phyloP scores from a whole-genome alignment of 1,140 invertebrate species.

The Conus betulinus region DNA sequence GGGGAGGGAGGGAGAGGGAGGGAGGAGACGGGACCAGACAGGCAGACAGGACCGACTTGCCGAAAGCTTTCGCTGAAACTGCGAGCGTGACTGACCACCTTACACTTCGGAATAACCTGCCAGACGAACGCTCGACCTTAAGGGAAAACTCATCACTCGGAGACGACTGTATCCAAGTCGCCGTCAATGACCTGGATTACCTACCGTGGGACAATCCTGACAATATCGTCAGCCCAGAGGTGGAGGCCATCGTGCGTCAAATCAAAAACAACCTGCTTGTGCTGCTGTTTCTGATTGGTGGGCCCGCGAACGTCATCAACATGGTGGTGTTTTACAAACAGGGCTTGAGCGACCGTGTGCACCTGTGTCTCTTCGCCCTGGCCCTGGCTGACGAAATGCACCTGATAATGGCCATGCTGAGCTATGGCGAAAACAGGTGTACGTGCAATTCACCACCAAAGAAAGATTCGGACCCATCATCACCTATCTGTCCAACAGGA shows the following conservation, averaged over 20 bases:
- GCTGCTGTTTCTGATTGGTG: neutral
- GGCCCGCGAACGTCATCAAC: neutral
- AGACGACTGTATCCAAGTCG: no score
- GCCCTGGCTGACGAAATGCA: neutral
- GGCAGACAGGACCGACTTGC: no score
- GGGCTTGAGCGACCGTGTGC: neutral
- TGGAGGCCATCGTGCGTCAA: neutral
- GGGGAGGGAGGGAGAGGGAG: no score
- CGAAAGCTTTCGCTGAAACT: no score
- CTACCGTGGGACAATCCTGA: neutral
- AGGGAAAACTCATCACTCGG: no score
- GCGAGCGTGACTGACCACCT: no score
- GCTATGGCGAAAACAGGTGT: neutral
- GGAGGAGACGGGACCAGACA: no score
- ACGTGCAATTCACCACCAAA: neutral
- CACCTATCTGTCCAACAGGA: neutral
- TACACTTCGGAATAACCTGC: no score
- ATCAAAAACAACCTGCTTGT: neutral
- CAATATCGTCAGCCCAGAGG: conserved; percentile 2
- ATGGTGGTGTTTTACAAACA: neutral
- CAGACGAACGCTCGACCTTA: no score
- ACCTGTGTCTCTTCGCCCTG: conserved; percentile 9
- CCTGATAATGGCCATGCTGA: neutral
- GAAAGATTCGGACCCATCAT: neutral
- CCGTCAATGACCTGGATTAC: neutral